Evolutionary conservation across 2,888 invertebrate species (phyloP), one percentile per base, ranked within the genome.

Genomic region (Tromatobia lineatoria): DNA sequence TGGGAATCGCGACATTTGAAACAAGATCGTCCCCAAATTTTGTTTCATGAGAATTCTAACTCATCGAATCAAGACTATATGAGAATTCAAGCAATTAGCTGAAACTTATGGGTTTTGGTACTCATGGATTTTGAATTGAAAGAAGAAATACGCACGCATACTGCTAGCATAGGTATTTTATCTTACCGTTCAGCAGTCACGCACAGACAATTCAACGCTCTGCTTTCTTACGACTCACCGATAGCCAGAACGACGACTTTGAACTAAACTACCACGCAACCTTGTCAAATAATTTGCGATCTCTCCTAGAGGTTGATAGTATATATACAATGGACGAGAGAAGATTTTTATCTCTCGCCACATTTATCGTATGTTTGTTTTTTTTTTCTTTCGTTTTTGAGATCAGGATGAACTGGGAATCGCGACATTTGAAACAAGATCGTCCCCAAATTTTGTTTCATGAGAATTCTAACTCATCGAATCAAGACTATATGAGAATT

Each of bases 151-250:
- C 52, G 47, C 29, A 42, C 70, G 29, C 11, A 8, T 20, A 7
- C 15, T 25, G 20, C 38, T 23, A 71, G 69, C 38, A 61, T 61
- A 50, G 54, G 61, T 66, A 59, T 64, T 38, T 70, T 71, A 57
- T 54, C 45, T 64, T 57, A 50, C 59, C 45, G 67, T 78, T 78
- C 69, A 15, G n/a, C 11, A 66, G 76, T 71, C 73, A 78, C 82
- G 82, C 79, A 79, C 52, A 34, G 64, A 29, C 20, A 23, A 69
- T 42, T 54, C 54, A n/a, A 6, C 18, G 57, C 23, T 59, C 52
- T 13, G 10, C 66, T 59, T 45, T 47, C 50, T 73, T 67, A 23
- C n/a, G 66, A 50, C 25, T 29, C 29, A 45, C 29, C 25, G 18
- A 34, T 10, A 15, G 38, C 20, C 13, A 3, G 20, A 11, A 11